These are phyloP conservation scores for Pongo abelii DNA, from an alignment of 2,113 vertebrate species.

Conservation along the genomic window DNA sequence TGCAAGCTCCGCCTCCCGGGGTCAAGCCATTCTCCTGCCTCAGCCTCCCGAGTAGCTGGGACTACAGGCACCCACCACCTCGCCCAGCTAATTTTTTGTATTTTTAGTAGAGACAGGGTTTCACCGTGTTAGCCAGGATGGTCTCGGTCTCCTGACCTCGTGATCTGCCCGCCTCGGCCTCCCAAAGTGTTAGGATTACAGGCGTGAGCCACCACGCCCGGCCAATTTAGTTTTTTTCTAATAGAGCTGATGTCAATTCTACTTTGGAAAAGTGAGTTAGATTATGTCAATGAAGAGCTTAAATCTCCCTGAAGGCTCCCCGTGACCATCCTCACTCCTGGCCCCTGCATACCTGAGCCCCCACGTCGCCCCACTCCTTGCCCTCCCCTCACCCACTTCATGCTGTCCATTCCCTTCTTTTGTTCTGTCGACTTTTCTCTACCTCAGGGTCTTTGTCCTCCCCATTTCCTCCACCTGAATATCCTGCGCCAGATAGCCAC, in stretches of 20 bases:
- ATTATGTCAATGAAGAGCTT: not conserved
- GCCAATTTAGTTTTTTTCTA: not conserved
- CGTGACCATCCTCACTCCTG: not conserved
- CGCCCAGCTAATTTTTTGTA: too few species aligned
- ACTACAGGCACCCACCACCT: too few species aligned
- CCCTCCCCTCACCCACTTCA: fast-evolving
- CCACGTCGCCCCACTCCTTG: too few species aligned
- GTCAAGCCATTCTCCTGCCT: too few species aligned
- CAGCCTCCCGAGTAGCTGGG: too few species aligned
- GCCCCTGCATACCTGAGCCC: not conserved
- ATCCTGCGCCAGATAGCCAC: not conserved
- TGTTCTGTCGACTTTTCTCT: not conserved
- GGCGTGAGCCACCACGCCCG: too few species aligned
- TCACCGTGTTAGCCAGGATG: too few species aligned
- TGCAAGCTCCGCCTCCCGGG: too few species aligned
- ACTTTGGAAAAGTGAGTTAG: slow-evolving; percentile 3
- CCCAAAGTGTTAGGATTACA: too few species aligned
- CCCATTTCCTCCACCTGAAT: not conserved
- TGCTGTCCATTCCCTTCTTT: not conserved
- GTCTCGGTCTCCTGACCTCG: too few species aligned
- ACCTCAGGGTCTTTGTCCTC: not conserved
- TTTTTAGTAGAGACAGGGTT: too few species aligned
- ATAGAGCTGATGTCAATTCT: not conserved
- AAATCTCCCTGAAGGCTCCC: not conserved
- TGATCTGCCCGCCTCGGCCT: too few species aligned